Conservation (phyloP, 2,797 vertebrate genomes). For the Rhincodon typus region DNA sequence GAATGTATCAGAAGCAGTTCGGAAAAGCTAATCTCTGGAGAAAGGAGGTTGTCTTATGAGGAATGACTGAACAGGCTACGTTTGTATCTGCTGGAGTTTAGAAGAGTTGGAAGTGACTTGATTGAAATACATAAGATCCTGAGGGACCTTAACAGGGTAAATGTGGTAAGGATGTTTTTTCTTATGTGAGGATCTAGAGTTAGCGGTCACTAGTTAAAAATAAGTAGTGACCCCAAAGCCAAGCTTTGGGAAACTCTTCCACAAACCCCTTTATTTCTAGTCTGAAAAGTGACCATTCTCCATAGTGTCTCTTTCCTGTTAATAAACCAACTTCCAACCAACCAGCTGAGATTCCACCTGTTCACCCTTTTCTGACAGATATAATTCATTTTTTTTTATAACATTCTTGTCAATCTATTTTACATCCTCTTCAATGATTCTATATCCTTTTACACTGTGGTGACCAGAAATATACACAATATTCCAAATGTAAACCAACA, state of each 20-base stretch:
- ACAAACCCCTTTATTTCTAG: background rate
- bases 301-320: background rate
- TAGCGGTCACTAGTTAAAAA: too few species aligned
- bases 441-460: background rate
- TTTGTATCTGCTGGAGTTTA: too few species aligned
- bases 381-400: background rate
- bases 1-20: too few species aligned
- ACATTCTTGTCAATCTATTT: background rate
- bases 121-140: too few species aligned
- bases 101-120: too few species aligned
- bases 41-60: too few species aligned
- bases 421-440: background rate
- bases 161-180: too few species aligned
- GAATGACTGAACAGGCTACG: too few species aligned
- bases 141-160: too few species aligned
- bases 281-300: background rate
- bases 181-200: too few species aligned
- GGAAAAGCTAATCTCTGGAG: too few species aligned
- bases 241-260: background rate
- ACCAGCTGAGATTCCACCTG: background rate
- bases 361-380: background rate
- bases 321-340: background rate
- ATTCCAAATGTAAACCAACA: background rate
- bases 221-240: background rate
- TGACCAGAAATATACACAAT: background rate